Percentiles rank a stretch among this genome's conserved stretches.
phyloP scores from a whole-genome alignment of 2,113 vertebrate species.

The Machaerirhynchus nigripectus region DNA sequence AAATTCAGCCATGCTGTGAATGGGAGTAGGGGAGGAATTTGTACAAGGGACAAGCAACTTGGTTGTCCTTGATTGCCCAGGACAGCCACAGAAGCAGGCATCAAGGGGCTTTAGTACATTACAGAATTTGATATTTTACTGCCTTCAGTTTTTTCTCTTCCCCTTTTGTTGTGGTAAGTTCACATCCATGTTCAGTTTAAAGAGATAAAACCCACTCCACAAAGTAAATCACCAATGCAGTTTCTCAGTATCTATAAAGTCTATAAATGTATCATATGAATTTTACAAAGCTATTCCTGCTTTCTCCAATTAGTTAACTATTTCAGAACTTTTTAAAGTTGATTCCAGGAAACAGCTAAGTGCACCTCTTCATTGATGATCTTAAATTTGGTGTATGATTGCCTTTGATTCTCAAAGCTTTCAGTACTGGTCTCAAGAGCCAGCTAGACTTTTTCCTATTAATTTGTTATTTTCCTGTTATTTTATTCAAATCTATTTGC shows the following conservation, averaged over 20 bases:
- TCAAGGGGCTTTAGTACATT: background rate
- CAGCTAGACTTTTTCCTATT: background rate
- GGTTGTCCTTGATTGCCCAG: too few relatives aligned
- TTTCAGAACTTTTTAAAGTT: background rate
- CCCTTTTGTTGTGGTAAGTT: background rate
- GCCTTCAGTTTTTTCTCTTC: background rate
- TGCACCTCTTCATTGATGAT: background rate
- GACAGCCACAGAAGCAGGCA: background rate
- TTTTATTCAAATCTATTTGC: background rate
- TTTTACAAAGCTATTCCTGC: background rate
- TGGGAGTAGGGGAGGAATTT: background rate
- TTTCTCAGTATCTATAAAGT: background rate
- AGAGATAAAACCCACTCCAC: background rate
- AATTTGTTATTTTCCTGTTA: background rate
- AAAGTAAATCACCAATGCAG: background rate
- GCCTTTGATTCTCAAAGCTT: background rate
- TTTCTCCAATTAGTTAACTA: background rate
- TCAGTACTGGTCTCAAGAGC: background rate
- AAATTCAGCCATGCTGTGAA: background rate
- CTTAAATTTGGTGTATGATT: background rate
- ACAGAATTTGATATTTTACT: background rate
- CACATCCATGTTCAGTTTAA: background rate
- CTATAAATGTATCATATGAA: background rate
- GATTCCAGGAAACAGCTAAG: background rate
- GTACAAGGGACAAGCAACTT: background rate